Evolutionary conservation across 1,140 invertebrate genomes (phyloP), one percentile per base, ranked within the genome.

Genomic region (Drosophila truncata): DNA sequence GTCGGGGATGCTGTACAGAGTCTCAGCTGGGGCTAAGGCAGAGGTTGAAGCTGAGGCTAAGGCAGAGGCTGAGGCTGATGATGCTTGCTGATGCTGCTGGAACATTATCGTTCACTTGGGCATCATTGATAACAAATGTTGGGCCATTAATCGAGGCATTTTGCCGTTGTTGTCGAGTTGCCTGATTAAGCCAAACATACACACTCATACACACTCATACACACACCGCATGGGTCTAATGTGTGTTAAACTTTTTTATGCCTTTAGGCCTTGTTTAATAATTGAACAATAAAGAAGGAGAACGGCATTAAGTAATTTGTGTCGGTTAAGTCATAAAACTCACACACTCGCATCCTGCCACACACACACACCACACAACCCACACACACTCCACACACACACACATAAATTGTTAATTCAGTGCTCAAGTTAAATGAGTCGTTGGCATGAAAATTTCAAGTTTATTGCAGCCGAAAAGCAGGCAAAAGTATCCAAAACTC

Each of bases 261-360:
- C 73, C 64, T 50, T 78, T 4, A 50, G 65, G 57, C 64, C 71
- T 52, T 78, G 78, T 76, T 88, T 83, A 88, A 87, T 88, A 88
- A 87, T 88, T 88, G 71, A 88, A 88, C 83, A 88, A 80, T 83
- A 87, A 87, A 88, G 67, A 72, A 72, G 29, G 84, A 76, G 84
- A 76, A 74, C 75, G 71, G 80, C 83, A 87, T 87, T 87, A 87
- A 88, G 83, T 88, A 87, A 87, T 88, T 90, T 88, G 85, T 80
- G 72, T 88, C 76, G 74, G 83, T 70, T 52, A 73, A 77, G 76
- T 67, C 85, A 87, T 87, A 88, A 87, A 87, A 80, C 66, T 77
- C 61, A 82, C 79, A 70, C 78, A 74, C 57, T 35, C 44, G 23
- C 72, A 62, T 25, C 31, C 31, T 37, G 47, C 16, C 46, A 33